Base-by-base conservation (phyloP, 2,888 invertebrate genomes). In the Drosophila borborema region DNA sequence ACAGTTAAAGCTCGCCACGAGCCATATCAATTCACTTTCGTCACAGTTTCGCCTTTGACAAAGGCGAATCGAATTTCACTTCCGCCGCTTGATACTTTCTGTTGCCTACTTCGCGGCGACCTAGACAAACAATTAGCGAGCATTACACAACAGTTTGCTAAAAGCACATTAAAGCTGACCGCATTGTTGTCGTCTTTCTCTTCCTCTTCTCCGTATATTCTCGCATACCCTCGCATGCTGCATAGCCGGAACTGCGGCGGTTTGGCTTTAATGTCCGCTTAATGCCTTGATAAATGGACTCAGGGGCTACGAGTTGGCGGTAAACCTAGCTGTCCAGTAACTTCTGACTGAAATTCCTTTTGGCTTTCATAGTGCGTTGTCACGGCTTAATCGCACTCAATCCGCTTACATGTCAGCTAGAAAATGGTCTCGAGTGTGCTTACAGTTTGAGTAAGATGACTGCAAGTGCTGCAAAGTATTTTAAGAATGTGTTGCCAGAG, bases 251-350 rank as follows among this genome's bases (percentile, higher is more conserved):
- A 70, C 53, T 75, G 56, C 40, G 75, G 61, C 46, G 74, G 51
- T 40, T 64, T 60, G 51, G 40, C 48, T 46, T 76, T 49, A 76
- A 65, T 75, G 61, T 38, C 46, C 16, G 54, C 67, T 45, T 67
- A 72, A 75, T 63, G 68, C 68, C 56, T 46, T 75, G 73, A 75
- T 75, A 72, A 75, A 77, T 75, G 72, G 64, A 56, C 70, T 48
- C 48, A 31, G 31, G 28, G 23, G 46, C 14, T 36, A 38, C 23
- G 45, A 46, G 34, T 3, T 36, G 45, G 45, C 16, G 34, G 16
- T 20, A 8, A 45, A 9, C 36, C n/a, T 2, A 40, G 46, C 40
- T 54, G 54, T 48, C 46, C 48, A 18, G 12, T 36, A 65, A 55
- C 41, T 55, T 48, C 40, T 43, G 31, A 12, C 36, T 38, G 41